Conservation (phyloP, 1,140 invertebrate genomes). For the Drosophila nasuta region DNA sequence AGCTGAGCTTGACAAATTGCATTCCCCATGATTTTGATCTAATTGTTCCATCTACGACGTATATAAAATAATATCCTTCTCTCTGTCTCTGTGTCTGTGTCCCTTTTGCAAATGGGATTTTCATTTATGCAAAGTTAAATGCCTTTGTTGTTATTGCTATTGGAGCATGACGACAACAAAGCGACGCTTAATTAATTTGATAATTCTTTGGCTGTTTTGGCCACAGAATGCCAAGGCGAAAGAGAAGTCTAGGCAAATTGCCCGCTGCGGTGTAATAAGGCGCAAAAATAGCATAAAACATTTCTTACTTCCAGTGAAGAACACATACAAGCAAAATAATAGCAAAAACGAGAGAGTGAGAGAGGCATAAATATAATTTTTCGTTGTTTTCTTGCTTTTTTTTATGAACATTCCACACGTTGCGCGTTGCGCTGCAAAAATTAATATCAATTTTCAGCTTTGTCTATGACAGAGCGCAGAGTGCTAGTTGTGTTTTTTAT, state of each 20-base stretch:
- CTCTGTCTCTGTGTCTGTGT: neutral
- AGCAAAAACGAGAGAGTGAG: neutral
- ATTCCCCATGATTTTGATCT: neutral
- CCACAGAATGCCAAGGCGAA: slow-evolving; percentile 48
- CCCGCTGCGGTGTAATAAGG: slow-evolving; percentile 51
- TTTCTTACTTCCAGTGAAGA: slow-evolving; percentile 6
- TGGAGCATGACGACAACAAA: slow-evolving; percentile 48
- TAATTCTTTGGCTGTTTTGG: slow-evolving; percentile 52
- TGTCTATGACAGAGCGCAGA: slow-evolving; percentile 59
- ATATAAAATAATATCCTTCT: too few species aligned
- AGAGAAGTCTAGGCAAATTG: slow-evolving; percentile 49
- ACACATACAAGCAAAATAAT: neutral
- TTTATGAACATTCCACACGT: slow-evolving; percentile 69
- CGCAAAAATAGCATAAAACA: slow-evolving; percentile 63
- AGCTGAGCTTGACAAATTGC: slow-evolving; percentile 11
- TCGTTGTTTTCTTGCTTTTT: slow-evolving; percentile 46
- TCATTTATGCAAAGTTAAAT: slow-evolving; percentile 46
- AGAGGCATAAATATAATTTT: slow-evolving; percentile 40
- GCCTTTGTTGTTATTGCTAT: slow-evolving; percentile 34
- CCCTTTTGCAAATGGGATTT: slow-evolving; percentile 52
- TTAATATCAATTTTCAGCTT: slow-evolving; percentile 83
- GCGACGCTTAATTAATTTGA: slow-evolving; percentile 74
- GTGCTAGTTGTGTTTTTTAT: slow-evolving; percentile 33
- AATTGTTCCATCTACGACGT: neutral
- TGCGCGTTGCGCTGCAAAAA: slow-evolving; percentile 41